Percentiles rank a stretch among this genome's conserved stretches.
Conservation (phyloP, 2,113 vertebrate species). For the Psettodes erumei region DNA sequence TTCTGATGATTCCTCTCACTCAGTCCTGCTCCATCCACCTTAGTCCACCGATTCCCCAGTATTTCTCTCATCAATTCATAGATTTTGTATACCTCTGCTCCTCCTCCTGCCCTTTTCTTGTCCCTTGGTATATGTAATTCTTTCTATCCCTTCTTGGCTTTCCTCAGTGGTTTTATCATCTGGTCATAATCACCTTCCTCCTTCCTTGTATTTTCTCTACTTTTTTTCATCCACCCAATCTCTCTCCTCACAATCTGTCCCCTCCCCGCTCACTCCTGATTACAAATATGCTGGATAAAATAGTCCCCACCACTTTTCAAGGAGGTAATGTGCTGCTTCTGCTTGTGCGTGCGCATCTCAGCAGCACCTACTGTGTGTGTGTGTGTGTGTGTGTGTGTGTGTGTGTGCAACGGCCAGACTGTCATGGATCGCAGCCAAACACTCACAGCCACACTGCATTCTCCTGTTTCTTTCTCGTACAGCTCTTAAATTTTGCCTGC, state of each 20-base stretch:
- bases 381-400: neutral
- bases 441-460: conserved; percentile 2
- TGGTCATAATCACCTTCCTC: conserved; percentile 20
- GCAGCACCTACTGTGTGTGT: neutral
- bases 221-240: conserved; percentile 1
- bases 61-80: conserved; percentile 25
- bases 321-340: conserved; percentile 8
- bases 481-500: conserved; percentile 4
- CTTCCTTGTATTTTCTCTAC: conserved; percentile 11
- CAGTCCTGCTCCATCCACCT: neutral
- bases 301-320: conserved; percentile 8
- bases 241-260: conserved; percentile 14
- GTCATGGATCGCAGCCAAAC: conserved; percentile 24
- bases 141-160: conserved; percentile 32
- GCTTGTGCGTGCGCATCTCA: conserved; percentile 22
- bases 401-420: conserved; percentile 11
- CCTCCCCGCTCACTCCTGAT: conserved; percentile 16
- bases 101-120: neutral
- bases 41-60: neutral
- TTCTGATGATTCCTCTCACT: conserved; percentile 3
- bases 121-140: conserved; percentile 42
- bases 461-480: conserved; percentile 1
- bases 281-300: conserved; percentile 32
- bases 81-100: neutral
- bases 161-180: conserved; percentile 49